A percentile compares a stretch with the other conserved stretches of the same genome.
phyloP scores from a whole-genome alignment of 30 jellyfish, hydroid and myxozoan genomes.

The Chironex yamaguchii region DNA sequence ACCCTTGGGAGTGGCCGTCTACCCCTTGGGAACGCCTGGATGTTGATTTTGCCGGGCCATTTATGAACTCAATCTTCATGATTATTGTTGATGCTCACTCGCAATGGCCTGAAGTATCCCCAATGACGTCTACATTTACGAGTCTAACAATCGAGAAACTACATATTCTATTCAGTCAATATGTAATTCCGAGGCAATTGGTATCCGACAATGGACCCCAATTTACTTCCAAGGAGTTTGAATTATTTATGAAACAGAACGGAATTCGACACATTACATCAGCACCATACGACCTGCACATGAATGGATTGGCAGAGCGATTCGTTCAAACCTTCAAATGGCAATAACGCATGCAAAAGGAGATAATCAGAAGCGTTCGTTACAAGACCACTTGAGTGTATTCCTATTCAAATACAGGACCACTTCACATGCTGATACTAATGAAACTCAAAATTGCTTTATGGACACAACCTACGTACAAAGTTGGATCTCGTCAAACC shows the following conservation, averaged over 20 bases:
- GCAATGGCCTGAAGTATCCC: too few relatives aligned
- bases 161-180: too few relatives aligned
- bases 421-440: constrained; percentile 31
- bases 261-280: constrained; percentile 34
- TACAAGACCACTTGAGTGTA: neutral
- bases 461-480: constrained; percentile 16
- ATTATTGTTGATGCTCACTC: too few relatives aligned
- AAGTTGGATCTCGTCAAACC: neutral
- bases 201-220: constrained; percentile 47
- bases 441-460: neutral
- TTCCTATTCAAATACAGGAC: constrained; percentile 4
- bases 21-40: neutral
- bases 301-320: constrained; percentile 52
- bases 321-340: constrained; percentile 13
- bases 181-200: constrained; percentile 21
- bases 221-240: constrained; percentile 1
- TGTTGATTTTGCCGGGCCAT: constrained; percentile 37
- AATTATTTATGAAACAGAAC: neutral
- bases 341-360: neutral
- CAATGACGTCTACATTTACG: too few relatives aligned
- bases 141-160: too few relatives aligned
- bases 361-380: neutral
- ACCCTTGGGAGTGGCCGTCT: too few relatives aligned
- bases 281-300: constrained; percentile 41
- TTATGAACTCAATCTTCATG: neutral